These are phyloP conservation scores for Nematolebias whitei DNA, from an alignment of 2,113 vertebrate genomes.

Conservation along the genomic window DNA sequence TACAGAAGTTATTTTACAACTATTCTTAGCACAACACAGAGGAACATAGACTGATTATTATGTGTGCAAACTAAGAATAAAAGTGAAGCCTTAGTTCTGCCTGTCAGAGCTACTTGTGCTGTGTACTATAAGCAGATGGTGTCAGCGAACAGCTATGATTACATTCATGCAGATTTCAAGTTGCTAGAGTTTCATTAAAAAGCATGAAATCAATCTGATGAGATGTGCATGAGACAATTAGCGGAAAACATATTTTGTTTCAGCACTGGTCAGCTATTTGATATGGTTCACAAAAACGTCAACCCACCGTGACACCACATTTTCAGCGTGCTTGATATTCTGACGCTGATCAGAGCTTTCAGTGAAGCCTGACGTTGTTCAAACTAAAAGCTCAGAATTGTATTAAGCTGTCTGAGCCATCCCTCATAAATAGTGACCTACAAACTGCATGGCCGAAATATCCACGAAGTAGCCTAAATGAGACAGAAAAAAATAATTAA, in stretches of 20 bases:
- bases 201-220: conserved; percentile 11
- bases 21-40: no score
- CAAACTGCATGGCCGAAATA: no score
- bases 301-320: background rate
- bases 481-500: no score
- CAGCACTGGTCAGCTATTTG: background rate
- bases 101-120: background rate
- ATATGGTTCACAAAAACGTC: background rate
- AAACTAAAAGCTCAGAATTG: background rate
- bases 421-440: no score
- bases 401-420: background rate
- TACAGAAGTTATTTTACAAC: no score
- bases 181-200: background rate
- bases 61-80: background rate
- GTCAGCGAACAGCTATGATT: background rate
- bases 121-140: conserved; percentile 3
- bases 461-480: no score
- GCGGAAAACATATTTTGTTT: conserved; percentile 2
- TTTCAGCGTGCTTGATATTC: background rate
- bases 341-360: background rate
- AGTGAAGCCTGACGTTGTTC: background rate
- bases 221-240: conserved; percentile 1
- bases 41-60: no score
- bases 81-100: background rate
- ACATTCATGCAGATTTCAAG: background rate